Base-by-base conservation (phyloP, 2,888 invertebrate species). In the Eueremaeus valkanovi region DNA sequence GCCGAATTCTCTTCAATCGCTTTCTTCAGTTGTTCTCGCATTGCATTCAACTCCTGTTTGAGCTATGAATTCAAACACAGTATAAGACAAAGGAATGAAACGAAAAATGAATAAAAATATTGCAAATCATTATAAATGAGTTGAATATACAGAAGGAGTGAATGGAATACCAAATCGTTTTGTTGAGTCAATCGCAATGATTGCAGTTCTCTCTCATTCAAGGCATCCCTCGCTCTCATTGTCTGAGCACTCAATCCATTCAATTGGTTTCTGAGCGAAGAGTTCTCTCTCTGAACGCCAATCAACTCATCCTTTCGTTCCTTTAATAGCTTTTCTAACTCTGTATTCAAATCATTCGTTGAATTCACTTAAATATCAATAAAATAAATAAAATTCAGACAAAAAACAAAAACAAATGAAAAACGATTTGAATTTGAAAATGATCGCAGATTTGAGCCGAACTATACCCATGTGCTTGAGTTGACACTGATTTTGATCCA, bases 151-250 rank as follows among this genome's bases (percentile, higher is more conserved):
- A 31, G 13, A 24, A 11, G 16, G 18, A 45, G 2, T 45, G 16
- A 45, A 13, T 45, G 13, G 45, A 61, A 61, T 61, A 61, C 61
- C 61, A 61, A 61, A 31, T 61, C 61, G 16, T 61, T 61, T 31
- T 3, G 3, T 61, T 61, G 29, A 3, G 29, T 29, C 31, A 61
- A 27, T 18, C 33, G 61, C 29, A 33, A 31, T 18, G 27, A 31
- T 31, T 61, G 29, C 31, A 61, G 31, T 18, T 61, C 61, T 6
- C 16, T 61, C 5, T 61, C 31, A 33, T 61, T 61, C 29, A 33
- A 2, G 16, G 27, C 18, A 1, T 61, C 18, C 5, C 18, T 11
- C 5, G 29, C 5, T 18, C 1, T 29, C 31, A 6, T 1, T 16
- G 16, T 31, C 61, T 61, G 29, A 1, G 24, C 29, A 21, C 31